These are phyloP conservation scores for Ceratitis capitata DNA, from an alignment of 1,140 invertebrate genomes.

Conservation along the genomic window DNA sequence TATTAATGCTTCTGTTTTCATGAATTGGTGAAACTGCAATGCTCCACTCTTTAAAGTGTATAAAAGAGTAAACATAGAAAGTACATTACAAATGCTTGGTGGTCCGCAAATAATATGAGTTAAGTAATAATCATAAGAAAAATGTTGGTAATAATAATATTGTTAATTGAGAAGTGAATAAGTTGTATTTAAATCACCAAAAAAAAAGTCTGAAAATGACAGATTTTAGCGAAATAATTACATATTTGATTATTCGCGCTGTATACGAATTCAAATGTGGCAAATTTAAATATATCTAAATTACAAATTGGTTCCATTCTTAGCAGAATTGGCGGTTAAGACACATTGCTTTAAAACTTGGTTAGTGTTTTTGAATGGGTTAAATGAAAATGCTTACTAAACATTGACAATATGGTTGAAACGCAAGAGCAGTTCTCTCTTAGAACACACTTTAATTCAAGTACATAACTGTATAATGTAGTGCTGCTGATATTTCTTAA, in stretches of 20 bases:
- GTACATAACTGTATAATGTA: too few relatives aligned
- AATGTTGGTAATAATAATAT: neutral
- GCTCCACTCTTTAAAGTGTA: neutral
- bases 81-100: neutral
- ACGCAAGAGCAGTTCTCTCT: neutral
- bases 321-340: neutral
- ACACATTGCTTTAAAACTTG: neutral
- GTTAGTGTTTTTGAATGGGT: neutral
- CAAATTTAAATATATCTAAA: neutral
- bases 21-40: neutral
- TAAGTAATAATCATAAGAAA: neutral
- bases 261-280: neutral
- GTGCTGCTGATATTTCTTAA: neutral
- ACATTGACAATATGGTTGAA: too few relatives aligned
- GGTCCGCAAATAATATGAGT: constrained; percentile 5
- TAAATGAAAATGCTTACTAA: too few relatives aligned
- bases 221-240: neutral
- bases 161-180: neutral
- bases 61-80: constrained; percentile 21
- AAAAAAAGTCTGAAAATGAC: neutral
- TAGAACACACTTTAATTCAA: too few relatives aligned
- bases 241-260: neutral
- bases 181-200: neutral
- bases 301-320: too few relatives aligned
- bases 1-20: neutral